Base-by-base conservation (phyloP, 2,888 invertebrate genomes). In the Chloroclystis v-ata region DNA sequence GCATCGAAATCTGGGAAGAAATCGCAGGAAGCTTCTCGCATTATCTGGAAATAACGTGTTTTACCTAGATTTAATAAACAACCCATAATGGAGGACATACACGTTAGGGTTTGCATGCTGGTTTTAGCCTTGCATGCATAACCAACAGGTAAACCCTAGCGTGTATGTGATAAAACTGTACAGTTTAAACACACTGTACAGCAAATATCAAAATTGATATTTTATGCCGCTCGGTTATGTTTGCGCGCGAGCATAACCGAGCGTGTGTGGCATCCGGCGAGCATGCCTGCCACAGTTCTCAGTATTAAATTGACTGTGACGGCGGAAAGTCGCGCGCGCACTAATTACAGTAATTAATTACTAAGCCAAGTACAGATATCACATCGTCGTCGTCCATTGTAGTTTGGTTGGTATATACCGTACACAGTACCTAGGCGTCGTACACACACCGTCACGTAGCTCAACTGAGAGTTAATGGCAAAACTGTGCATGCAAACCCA, bases 1-100 rank as follows among this genome's bases (percentile, higher is more conserved):
- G 91, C 92, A 71, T 96, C 96, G 58, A 91, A 90, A 40, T 92
- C 92, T 0, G 96, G 96, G 69, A 96, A 96, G 49, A 96, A 89
- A 65, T 96, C 95, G 44, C 95, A 92, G 0, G 95, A 94, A 0
- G 92, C 91, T 1, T 89, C 89, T 4, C 91, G 89, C 76, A 91
- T 81, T 40, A 89, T 67, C 89, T 89, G 37, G 37, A 4, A 33
- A 29, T 6, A n/a, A 28, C 3, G 6, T 28, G n/a, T 4, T 10
- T 28, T 28, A 28, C 2, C 3, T 28, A 28, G 5, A n/a, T 28
- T 28, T 11, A 29, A 29, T 12, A n/a, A n/a, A n/a, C n/a, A n/a
- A n/a, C n/a, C n/a, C n/a, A n/a, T n/a, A n/a, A n/a, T n/a, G n/a
- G n/a, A n/a, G n/a, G n/a, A n/a, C n/a, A n/a, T n/a, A n/a, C n/a